Conservation (phyloP, 2,113 vertebrate species). For the Suricata suricatta region DNA sequence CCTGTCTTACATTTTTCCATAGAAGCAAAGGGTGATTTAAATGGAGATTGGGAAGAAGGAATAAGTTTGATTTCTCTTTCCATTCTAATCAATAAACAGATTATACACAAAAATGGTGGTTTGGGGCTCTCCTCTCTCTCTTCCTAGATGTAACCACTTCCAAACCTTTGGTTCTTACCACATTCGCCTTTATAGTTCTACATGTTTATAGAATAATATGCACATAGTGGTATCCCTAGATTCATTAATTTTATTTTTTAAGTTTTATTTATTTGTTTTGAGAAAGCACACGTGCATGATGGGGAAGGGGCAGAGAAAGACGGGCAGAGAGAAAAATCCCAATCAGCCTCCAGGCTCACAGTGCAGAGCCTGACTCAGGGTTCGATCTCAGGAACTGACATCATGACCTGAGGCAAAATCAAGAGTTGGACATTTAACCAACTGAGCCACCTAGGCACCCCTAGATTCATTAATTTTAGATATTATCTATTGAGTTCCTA, state of each 20-base stretch:
- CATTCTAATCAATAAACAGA: not conserved
- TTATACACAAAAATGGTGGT: not conserved
- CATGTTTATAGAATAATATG: not conserved
- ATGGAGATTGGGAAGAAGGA: not conserved
- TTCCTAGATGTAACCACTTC: not conserved
- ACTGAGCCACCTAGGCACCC: no score
- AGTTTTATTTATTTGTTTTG: no score
- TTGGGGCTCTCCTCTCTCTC: not conserved
- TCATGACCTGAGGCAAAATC: no score
- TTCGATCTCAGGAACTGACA: no score
- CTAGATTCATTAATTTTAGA: not conserved
- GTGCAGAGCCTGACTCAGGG: no score
- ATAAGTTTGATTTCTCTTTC: not conserved
- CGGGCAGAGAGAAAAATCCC: no score
- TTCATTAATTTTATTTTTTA: not conserved
- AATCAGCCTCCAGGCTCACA: no score
- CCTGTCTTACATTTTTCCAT: not conserved
- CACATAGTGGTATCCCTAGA: not conserved
- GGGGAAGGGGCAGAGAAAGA: no score
- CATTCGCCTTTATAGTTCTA: not conserved
- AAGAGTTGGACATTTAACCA: no score
- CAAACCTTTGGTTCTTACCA: not conserved
- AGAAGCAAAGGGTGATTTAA: not conserved
- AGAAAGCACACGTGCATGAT: no score
- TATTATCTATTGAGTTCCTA: not conserved